These are phyloP conservation scores for Antennarius striatus DNA, from an alignment of 2,113 vertebrate species.

Conservation along the genomic window DNA sequence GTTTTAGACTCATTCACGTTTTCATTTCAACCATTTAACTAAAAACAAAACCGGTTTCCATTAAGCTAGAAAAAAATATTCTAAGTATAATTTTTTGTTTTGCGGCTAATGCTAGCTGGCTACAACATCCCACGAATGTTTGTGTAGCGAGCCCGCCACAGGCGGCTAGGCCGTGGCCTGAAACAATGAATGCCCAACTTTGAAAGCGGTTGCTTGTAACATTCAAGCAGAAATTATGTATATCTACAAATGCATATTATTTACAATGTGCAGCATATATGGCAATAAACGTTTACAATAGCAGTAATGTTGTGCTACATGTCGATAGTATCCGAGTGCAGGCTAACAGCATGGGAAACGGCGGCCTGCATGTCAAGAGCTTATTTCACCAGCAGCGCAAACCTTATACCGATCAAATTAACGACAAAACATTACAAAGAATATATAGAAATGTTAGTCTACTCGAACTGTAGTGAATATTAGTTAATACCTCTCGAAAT, in stretches of 20 bases:
- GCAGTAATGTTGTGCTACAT: not conserved
- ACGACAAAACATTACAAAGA: fast-evolving
- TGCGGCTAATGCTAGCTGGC: conserved; percentile 15
- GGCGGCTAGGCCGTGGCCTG: conserved; percentile 31
- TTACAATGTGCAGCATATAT: fast-evolving
- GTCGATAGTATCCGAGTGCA: not conserved
- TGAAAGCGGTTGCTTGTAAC: fast-evolving
- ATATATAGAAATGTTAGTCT: fast-evolving
- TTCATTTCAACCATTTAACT: not conserved
- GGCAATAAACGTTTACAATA: not conserved
- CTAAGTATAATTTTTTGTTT: not conserved
- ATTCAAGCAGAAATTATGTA: fast-evolving
- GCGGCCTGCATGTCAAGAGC: conserved; percentile 12
- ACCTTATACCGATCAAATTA: fast-evolving
- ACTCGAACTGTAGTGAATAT: fast-evolving
- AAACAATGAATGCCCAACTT: not conserved
- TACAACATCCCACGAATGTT: conserved; percentile 36
- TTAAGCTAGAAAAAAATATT: not conserved
- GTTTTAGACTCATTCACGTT: too few relatives aligned
- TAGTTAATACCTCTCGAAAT: conserved; percentile 87
- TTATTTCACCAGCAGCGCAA: not conserved
- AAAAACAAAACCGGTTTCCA: not conserved
- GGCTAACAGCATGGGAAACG: conserved; percentile 35
- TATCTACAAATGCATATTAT: too few relatives aligned
- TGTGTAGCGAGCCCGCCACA: conserved; percentile 36